phyloP scores from a whole-genome alignment of 2,797 vertebrate genomes.

The Passerculus sandwichensis region DNA sequence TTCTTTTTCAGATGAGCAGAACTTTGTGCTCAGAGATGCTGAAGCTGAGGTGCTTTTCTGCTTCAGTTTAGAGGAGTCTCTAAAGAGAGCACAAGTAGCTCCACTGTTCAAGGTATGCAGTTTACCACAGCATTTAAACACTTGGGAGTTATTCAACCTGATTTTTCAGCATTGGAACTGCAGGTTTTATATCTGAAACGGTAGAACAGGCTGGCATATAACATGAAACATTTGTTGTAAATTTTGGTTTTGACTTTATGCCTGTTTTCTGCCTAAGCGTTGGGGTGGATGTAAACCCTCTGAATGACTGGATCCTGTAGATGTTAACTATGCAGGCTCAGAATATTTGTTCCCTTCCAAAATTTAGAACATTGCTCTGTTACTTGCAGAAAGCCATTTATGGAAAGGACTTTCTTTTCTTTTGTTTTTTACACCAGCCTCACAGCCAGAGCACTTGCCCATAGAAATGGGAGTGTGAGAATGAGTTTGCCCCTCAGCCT shows the following conservation, averaged over 20 bases:
- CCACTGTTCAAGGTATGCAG: constrained; percentile 90
- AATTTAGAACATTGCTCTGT: background rate
- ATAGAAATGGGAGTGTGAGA: background rate
- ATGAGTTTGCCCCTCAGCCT: background rate
- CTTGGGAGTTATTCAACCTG: background rate
- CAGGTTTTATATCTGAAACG: background rate
- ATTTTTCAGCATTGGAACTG: background rate
- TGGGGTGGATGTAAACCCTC: background rate
- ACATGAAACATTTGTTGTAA: background rate
- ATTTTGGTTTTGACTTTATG: background rate
- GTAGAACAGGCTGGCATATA: background rate
- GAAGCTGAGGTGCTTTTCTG: constrained; percentile 96
- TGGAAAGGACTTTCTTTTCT: fast-evolving
- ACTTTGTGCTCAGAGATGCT: constrained; percentile 87
- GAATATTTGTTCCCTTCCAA: background rate
- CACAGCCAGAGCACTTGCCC: background rate
- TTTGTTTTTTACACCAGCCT: background rate
- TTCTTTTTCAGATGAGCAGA: constrained; percentile 88
- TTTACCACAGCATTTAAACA: background rate
- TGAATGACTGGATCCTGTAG: background rate
- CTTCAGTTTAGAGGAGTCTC: constrained; percentile 94
- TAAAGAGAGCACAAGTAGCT: constrained; percentile 87
- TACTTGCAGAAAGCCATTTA: background rate
- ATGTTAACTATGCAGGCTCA: background rate
- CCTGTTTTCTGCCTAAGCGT: background rate